Percentiles rank a stretch among this genome's conserved stretches.
Conservation (phyloP, 37 sponge, comb jelly and placozoan genomes). For the Chondrilla cf. caribensis region DNA sequence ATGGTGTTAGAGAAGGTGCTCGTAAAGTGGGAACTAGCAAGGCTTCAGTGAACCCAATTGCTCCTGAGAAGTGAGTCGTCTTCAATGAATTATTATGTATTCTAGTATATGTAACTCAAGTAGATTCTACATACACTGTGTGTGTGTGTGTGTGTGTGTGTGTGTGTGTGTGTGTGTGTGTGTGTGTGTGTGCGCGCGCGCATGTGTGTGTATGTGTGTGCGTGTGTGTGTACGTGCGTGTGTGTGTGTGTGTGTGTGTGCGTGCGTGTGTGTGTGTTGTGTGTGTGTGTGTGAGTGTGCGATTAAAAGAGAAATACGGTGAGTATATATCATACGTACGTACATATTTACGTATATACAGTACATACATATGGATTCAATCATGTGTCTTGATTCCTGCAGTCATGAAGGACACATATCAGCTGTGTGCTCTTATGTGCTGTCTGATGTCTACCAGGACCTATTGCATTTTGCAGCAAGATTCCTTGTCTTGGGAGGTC, state of each 20-base stretch:
- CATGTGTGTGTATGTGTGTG: not conserved
- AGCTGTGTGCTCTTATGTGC: constrained; percentile 43
- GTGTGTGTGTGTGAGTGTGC: no score
- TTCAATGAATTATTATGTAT: not conserved
- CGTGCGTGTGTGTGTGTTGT: no score
- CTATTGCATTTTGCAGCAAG: constrained; percentile 71
- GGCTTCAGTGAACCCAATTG: constrained; percentile 9
- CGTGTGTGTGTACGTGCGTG: constrained; percentile 8
- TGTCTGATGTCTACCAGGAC: constrained; percentile 74
- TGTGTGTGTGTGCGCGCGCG: not conserved
- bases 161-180: no score
- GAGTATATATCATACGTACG: no score
- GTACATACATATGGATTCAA: no score
- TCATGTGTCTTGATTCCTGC: not conserved
- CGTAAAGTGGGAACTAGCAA: constrained; percentile 46
- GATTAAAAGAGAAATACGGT: no score
- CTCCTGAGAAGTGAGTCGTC: constrained; percentile 24
- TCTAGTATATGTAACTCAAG: no score
- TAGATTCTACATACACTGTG: no score
- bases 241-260: not conserved
- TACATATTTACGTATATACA: no score
- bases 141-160: no score
- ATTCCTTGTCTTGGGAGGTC: constrained; percentile 67
- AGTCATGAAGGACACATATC: constrained; percentile 46
- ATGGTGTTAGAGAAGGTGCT: constrained; percentile 87